Conservation (phyloP, 1,140 invertebrate genomes). For the Bombus balteatus region DNA sequence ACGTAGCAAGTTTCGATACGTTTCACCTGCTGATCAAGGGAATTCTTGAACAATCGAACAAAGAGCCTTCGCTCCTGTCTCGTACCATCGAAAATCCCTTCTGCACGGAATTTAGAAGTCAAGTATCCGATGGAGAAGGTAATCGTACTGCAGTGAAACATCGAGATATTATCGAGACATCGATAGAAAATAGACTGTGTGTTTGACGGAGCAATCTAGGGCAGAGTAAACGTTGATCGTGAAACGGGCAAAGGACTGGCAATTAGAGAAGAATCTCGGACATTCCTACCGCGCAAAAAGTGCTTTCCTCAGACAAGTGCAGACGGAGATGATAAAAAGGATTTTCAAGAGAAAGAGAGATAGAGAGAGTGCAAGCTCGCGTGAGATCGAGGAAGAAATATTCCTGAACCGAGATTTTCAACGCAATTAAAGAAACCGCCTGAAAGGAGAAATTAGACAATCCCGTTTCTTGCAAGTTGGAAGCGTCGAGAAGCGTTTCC, state of each 20-base stretch:
- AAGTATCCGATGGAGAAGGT: background rate
- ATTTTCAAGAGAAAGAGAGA: background rate
- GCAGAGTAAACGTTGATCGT: background rate
- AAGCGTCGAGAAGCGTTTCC: background rate
- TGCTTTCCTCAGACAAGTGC: too few species aligned
- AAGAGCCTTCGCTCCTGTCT: background rate
- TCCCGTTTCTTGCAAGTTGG: background rate
- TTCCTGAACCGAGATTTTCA: background rate
- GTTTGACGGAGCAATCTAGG: too few species aligned
- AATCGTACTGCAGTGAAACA: background rate
- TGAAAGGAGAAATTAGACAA: background rate
- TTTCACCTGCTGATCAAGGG: background rate
- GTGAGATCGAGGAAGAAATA: constrained; percentile 1
- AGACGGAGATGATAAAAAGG: background rate
- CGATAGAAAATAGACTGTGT: too few species aligned
- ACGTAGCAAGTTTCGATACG: constrained; percentile 18
- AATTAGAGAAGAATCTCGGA: background rate
- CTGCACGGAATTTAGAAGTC: constrained; percentile 23
- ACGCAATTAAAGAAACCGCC: background rate
- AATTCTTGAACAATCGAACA: constrained; percentile 28
- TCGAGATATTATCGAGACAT: background rate
- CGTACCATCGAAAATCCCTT: background rate
- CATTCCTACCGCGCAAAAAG: background rate
- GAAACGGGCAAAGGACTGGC: background rate
- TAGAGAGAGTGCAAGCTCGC: too few species aligned